Conservation (phyloP, 2,797 vertebrate species). For the Euthynnus affinis region DNA sequence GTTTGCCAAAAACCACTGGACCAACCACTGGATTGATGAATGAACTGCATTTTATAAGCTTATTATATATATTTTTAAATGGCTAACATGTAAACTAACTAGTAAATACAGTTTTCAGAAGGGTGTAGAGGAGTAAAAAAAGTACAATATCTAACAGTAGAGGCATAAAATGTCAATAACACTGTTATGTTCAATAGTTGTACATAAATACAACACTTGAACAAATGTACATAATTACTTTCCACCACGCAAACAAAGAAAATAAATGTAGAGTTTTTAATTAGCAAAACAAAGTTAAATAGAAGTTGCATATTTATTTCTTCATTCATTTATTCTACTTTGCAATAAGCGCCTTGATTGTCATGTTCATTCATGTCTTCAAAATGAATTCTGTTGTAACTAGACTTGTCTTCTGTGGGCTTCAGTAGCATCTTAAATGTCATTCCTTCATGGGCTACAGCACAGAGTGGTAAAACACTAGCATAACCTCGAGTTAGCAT, state of each 20-base stretch:
- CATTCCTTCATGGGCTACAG: slow-evolving; percentile 5
- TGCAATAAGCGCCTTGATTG: slow-evolving; percentile 20
- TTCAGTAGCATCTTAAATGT: slow-evolving; percentile 21
- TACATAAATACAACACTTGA: neutral
- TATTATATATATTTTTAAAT: neutral
- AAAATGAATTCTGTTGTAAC: slow-evolving; percentile 22
- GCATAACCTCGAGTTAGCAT: slow-evolving; percentile 13
- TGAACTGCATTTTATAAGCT: neutral
- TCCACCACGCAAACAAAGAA: slow-evolving; percentile 8
- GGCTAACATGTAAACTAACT: neutral
- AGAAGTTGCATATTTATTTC: slow-evolving; percentile 19
- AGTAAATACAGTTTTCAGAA: neutral
- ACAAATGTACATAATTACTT: neutral
- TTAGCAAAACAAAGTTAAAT: slow-evolving; percentile 16
- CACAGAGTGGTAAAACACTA: slow-evolving; percentile 14
- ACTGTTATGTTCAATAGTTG: neutral
- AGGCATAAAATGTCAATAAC: neutral
- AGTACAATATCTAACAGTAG: neutral
- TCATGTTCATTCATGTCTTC: slow-evolving; percentile 21
- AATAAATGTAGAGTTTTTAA: slow-evolving; percentile 26
- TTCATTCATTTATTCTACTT: slow-evolving; percentile 9
- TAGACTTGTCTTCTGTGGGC: slow-evolving; percentile 24
- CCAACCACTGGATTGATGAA: neutral
- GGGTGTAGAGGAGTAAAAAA: neutral
- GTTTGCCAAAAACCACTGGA: neutral